These are phyloP conservation scores for Scelioninae gen. 1 DNA, from an alignment of 2,888 invertebrate genomes.

Conservation along the genomic window DNA sequence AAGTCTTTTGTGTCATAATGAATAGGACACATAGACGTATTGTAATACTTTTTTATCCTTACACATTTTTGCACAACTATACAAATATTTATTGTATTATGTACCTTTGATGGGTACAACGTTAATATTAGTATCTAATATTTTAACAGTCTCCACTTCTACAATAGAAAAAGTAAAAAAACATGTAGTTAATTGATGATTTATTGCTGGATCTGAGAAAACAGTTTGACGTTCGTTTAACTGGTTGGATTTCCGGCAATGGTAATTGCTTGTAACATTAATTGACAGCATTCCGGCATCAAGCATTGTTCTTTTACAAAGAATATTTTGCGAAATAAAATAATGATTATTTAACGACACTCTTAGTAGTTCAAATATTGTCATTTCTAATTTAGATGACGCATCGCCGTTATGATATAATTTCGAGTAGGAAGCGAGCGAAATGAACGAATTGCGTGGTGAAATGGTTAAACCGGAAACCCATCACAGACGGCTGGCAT, in stretches of 20 bases:
- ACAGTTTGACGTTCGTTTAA: too few relatives aligned
- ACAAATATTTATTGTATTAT: constrained; percentile 5
- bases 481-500: constrained; percentile 60
- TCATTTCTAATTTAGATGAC: constrained; percentile 34
- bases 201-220: too few relatives aligned
- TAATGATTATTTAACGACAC: neutral
- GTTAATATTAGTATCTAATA: constrained; percentile 25
- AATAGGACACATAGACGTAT: neutral
- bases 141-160: neutral
- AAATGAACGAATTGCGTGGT: constrained; percentile 64
- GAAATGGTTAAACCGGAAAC: constrained; percentile 65
- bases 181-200: too few relatives aligned
- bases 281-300: neutral
- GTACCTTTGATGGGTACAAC: neutral
- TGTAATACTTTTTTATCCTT: neutral
- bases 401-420: constrained; percentile 36
- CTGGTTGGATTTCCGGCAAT: neutral
- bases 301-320: constrained; percentile 16
- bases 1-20: neutral
- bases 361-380: constrained; percentile 15
- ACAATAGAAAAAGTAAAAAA: neutral
- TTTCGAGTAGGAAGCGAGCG: constrained; percentile 39
- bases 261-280: neutral
- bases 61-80: too few relatives aligned
- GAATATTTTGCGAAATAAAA: constrained; percentile 5